These are phyloP conservation scores for Amiota minor DNA, from an alignment of 2,888 invertebrate species.

Conservation along the genomic window DNA sequence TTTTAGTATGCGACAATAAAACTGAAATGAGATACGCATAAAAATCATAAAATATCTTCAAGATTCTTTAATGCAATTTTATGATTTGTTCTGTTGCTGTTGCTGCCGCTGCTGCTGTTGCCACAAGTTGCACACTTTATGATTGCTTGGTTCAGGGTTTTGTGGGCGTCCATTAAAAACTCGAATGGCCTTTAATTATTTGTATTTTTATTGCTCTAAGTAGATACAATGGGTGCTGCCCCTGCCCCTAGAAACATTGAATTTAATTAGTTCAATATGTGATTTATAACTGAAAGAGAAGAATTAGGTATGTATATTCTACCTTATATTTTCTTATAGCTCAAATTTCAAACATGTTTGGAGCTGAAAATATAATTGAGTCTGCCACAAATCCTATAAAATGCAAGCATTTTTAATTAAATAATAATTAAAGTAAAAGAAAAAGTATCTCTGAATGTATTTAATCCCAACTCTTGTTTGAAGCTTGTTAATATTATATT, in stretches of 20 bases:
- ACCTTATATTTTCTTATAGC: slow-evolving; percentile 33
- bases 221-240: not conserved
- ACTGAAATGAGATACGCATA: slow-evolving; percentile 20
- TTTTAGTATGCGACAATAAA: slow-evolving; percentile 44
- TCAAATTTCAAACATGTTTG: slow-evolving; percentile 17
- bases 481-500: too few relatives aligned
- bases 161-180: slow-evolving; percentile 38
- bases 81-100: slow-evolving; percentile 8
- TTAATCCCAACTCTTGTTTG: too few relatives aligned
- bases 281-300: slow-evolving; percentile 46
- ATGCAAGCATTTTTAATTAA: not conserved
- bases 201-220: not conserved
- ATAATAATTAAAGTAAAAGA: not conserved
- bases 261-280: slow-evolving; percentile 56
- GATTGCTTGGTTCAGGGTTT: slow-evolving; percentile 27
- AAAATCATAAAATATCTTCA: slow-evolving; percentile 17
- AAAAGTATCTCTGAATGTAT: not conserved
- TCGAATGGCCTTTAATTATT: slow-evolving; percentile 46
- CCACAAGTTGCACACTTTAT: slow-evolving; percentile 37
- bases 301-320: slow-evolving; percentile 13
- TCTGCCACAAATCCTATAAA: not conserved
- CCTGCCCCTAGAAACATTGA: slow-evolving; percentile 27
- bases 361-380: not conserved
- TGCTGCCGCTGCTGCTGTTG: not conserved
- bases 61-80: slow-evolving; percentile 41